Evolutionary conservation across 2,888 invertebrate genomes (phyloP), one percentile per base, ranked within the genome.

Genomic region (Chymomyza amoena): DNA sequence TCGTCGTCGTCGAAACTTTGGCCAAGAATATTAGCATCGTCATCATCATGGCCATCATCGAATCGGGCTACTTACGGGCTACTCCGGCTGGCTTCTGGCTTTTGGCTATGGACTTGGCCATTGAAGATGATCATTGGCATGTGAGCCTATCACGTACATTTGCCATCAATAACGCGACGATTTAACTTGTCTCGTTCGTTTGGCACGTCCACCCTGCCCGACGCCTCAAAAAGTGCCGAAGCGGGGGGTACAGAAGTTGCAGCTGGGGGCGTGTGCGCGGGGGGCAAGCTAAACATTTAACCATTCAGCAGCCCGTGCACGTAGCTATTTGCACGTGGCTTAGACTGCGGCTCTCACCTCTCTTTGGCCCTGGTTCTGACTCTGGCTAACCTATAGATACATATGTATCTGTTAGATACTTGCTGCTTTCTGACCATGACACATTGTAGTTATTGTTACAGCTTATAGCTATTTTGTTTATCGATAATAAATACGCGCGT

Each of bases 111-210:
- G 18, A 51, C 65, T 39, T 52, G 59, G 68, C 66, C 69, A 62
- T 28, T 51, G 66, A 32, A 66, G 56, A 56, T 68, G 51, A 57
- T 59, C 25, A 61, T 76, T 73, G 75, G 71, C 61, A 68, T 82
- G 76, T 88, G 87, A 88, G 85, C 85, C 88, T 87, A 88, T 88
- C 85, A 86, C 85, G 85, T 86, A 86, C 80, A 78, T 84, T 86
- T 76, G 83, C 87, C 85, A 86, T 86, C 88, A 86, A 86, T 86
- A 86, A 88, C 88, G 85, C 83, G 81, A 86, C 89, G 85, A 85
- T 86, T 88, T 88, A 84, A 80, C 84, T 87, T 85, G 84, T 88
- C 84, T 88, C 87, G 81, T 88, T 81, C 81, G 76, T 73, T 78
- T 64, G 85, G 36, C 57, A 28, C 57, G 25, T 65, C 15, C 36